Base-by-base conservation (phyloP, 2,888 invertebrate genomes). In the Cabera pusaria region DNA sequence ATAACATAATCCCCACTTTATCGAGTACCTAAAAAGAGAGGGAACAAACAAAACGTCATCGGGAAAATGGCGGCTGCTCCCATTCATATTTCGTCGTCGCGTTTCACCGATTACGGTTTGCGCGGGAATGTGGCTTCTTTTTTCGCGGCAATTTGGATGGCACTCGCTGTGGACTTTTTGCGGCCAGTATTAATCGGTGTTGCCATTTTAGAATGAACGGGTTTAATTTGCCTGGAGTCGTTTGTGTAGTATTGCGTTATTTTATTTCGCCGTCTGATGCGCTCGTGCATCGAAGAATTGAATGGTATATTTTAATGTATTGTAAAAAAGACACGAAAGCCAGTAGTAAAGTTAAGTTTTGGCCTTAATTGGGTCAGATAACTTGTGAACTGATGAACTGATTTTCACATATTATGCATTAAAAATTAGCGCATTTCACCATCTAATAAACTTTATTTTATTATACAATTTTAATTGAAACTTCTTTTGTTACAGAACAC, bases 151-250 rank as follows among this genome's bases (percentile, higher is more conserved):
- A 79, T 83, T 80, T 77, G 60, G 69, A 57, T 55, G 64, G 62
- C 64, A 64, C 73, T 77, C 71, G 54, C 57, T 60, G 53, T 67
- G 66, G 63, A 72, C 67, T 79, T 85, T 84, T 83, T 82, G 76
- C 52, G 69, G 78, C 64, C 77, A 72, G 75, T 78, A 80, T 85
- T 80, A 83, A 85, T 82, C 77, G 80, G 70, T 79, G 80, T 75
- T 80, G 82, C 78, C 76, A 75, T 82, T 82, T 79, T 64, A 63
- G 59, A 67, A 58, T 57, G 59, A 59, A 58, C 55, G 64, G 52
- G 62, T 68, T 73, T 67, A 64, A 66, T 77, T 77, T 70, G 62
- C 54, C 47, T 44, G 62, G 52, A 49, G 54, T 45, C 60, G 66
- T 68, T 71, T 65, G 48, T 53, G 46, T 44, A n/a, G n/a, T n/a